Evolutionary conservation across 2,888 invertebrate species (phyloP).

Genomic region (Drosophila suboccidentalis): DNA sequence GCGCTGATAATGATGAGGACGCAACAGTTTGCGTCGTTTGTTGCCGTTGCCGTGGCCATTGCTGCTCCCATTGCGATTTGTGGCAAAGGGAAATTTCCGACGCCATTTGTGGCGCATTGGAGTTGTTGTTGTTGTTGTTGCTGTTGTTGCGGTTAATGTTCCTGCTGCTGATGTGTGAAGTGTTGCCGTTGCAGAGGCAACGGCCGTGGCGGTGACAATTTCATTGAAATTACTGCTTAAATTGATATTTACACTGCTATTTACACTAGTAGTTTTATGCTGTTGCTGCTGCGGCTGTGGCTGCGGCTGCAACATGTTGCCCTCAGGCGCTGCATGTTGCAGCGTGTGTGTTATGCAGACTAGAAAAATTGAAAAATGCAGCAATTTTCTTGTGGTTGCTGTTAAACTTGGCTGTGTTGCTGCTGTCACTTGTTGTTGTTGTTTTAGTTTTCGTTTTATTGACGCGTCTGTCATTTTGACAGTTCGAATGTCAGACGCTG

Average conservation of each 20-base stretch:
- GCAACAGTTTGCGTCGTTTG: conserved; percentile 71
- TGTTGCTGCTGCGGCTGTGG: conserved; percentile 46
- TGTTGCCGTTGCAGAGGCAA: conserved; percentile 42
- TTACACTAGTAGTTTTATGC: conserved; percentile 71
- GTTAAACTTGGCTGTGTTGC: conserved; percentile 17
- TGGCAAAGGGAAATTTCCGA: conserved; percentile 64
- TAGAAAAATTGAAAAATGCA: conserved; percentile 68
- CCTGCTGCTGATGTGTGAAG: conserved; percentile 23
- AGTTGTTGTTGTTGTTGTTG: conserved; percentile 45
- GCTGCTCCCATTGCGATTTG: conserved; percentile 48
- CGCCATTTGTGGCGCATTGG: conserved; percentile 75
- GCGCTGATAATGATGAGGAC: conserved; percentile 61
- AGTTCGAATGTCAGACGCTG: conserved; percentile 78
- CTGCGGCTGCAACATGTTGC: conserved; percentile 73
- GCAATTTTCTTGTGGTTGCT: conserved; percentile 54
- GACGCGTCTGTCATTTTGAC: conserved; percentile 75
- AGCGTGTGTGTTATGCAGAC: conserved; percentile 69
- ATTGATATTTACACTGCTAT: conserved; percentile 81
- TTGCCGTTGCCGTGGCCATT: conserved; percentile 67
- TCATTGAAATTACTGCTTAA: conserved; percentile 74
- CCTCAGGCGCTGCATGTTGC: conserved; percentile 54
- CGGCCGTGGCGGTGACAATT: conserved; percentile 69
- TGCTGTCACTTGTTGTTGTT: conserved; percentile 36
- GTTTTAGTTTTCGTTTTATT: conserved; percentile 48
- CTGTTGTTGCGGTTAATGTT: conserved; percentile 31